These are phyloP conservation scores for Melanotus villosus DNA, from an alignment of 2,888 invertebrate species.

Conservation along the genomic window DNA sequence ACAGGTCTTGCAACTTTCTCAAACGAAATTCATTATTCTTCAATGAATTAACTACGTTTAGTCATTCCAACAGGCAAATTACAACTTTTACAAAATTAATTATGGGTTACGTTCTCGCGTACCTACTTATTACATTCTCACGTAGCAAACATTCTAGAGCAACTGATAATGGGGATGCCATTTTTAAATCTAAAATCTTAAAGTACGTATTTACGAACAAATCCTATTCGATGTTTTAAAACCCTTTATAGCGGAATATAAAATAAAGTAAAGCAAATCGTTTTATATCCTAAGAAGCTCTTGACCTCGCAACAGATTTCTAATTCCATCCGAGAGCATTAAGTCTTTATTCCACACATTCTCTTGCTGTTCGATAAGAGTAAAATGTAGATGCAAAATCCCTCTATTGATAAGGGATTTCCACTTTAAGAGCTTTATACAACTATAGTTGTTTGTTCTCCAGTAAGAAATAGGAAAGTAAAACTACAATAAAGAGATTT, in stretches of 20 bases:
- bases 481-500: too few species aligned
- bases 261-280: too few species aligned
- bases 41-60: conserved; percentile 18
- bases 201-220: too few species aligned
- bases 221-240: too few species aligned
- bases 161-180: too few species aligned
- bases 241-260: too few species aligned
- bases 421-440: conserved; percentile 9
- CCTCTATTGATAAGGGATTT: conserved; percentile 32
- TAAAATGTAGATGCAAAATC: conserved; percentile 24
- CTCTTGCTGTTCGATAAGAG: conserved; percentile 4
- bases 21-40: conserved; percentile 30
- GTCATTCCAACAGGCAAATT: neutral
- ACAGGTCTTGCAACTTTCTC: conserved; percentile 32
- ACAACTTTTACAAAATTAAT: neutral
- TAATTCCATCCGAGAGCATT: neutral
- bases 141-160: too few species aligned
- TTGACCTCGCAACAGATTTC: neutral
- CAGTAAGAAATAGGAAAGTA: conserved; percentile 13
- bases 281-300: neutral
- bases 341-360: conserved; percentile 10
- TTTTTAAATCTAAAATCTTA: too few species aligned
- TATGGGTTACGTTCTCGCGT: conserved; percentile 5
- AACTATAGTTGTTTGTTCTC: neutral
- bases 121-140: conserved; percentile 24